Base-by-base conservation (phyloP, 2,113 vertebrate genomes). In the Panthera tigris region DNA sequence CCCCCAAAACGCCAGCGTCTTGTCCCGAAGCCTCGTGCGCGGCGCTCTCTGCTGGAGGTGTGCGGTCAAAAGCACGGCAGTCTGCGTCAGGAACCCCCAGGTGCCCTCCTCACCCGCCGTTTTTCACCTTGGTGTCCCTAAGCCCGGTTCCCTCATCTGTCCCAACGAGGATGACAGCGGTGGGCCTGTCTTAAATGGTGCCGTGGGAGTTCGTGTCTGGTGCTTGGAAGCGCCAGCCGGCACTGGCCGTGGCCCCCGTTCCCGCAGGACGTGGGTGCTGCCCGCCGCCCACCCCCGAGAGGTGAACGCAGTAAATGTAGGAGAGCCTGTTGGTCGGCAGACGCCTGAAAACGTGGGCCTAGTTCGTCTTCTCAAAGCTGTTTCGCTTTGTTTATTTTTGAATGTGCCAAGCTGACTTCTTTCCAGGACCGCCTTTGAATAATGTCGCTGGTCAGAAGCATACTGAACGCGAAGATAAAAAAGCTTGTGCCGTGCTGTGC, bases 61-160 rank as follows among this genome's bases (percentile, higher is more conserved):
- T 14, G 83, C 25, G 52, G 10, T 41, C 21, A 6, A 2, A 27
- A 27, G 39, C 4, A 4, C 16, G 41, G 29, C 39, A 5, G 45
- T 25, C 45, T 9, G 3, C 2, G 3, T 1, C 9, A 5, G 68
- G 83, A 33, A 16, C 3, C 57, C 15, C 48, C 10, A 15, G 50
- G 10, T n/a, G 66, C 29, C 29, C 4, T n/a, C 61, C 0, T 0
- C 23, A 8, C 45, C 52, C 7, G 4, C 27, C 7, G 0, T 14
- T 14, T 6, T 3, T n/a, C 29, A 29, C 68, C 57, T 18, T n/a
- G 0, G 0, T 10, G 4, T 19, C 14, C 4, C 68, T 15, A 0
- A 69, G 83, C 63, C 79, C 2, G 0, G 41, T 31, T 21, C 55
- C 55, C 33, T 50, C 23, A 9, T 33, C 31, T 6, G 0, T 16